A percentile compares a stretch with the other conserved stretches of the same genome.
phyloP scores from a whole-genome alignment of 2,888 invertebrate species.

The Cantharis rufa region DNA sequence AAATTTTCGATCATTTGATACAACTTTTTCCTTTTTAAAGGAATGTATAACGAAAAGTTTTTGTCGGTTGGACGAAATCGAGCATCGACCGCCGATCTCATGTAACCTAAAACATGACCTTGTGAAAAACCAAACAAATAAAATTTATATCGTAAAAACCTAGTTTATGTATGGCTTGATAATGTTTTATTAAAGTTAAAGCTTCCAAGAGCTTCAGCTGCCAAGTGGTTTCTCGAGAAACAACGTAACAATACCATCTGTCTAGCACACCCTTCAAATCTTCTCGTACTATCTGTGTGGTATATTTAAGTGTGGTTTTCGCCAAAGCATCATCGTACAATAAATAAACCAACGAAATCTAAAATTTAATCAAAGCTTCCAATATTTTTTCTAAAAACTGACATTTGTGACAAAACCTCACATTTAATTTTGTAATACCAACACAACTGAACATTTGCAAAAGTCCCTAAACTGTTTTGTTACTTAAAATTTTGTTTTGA shows the following conservation, averaged over 20 bases:
- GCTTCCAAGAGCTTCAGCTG: conserved; percentile 58
- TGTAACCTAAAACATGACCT: conserved; percentile 34
- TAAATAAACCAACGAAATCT: too few species aligned
- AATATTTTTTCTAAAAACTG: too few species aligned
- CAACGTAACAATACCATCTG: conserved; percentile 39
- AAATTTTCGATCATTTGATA: conserved; percentile 55
- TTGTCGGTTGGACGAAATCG: conserved; percentile 36
- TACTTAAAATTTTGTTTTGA: too few species aligned
- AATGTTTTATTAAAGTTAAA: conserved; percentile 58
- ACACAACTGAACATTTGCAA: too few species aligned
- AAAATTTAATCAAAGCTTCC: too few species aligned
- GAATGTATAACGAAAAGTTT: conserved; percentile 48
- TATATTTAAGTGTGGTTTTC: too few species aligned
- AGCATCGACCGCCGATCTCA: conserved; percentile 30
- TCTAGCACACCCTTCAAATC: conserved; percentile 33
- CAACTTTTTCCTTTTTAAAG: too few species aligned
- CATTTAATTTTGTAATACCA: too few species aligned
- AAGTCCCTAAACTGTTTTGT: too few species aligned
- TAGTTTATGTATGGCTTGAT: conserved; percentile 51
- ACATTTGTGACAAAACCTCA: too few species aligned
- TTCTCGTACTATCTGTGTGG: too few species aligned
- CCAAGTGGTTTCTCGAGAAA: conserved; percentile 31
- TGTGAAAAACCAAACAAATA: background rate
- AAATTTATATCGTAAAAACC: conserved; percentile 41
- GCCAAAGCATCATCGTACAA: too few species aligned